These are phyloP conservation scores for Pogonomyrmex californicus DNA, from an alignment of 1,140 invertebrate genomes.

Conservation along the genomic window DNA sequence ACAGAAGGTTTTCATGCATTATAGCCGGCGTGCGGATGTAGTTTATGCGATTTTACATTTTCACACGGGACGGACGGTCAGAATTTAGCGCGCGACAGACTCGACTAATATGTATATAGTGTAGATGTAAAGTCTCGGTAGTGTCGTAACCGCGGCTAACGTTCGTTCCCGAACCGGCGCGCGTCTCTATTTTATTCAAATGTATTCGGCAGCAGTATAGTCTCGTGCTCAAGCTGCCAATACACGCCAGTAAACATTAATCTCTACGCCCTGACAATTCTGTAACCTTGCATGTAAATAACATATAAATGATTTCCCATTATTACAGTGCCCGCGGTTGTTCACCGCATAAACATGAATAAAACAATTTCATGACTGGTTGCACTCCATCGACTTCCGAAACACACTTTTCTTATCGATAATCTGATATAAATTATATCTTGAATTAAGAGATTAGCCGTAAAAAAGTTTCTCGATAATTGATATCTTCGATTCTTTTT, in stretches of 20 bases:
- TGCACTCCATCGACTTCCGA: not conserved
- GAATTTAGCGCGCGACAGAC: constrained; percentile 5
- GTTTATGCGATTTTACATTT: not conserved
- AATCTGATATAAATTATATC: not conserved
- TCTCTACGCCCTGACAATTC: constrained; percentile 44
- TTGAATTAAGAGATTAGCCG: constrained; percentile 8
- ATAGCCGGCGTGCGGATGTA: not conserved
- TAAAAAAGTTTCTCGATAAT: not conserved
- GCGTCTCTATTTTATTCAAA: constrained; percentile 59
- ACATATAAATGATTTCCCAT: constrained; percentile 48
- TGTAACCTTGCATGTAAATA: constrained; percentile 48
- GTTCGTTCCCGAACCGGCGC: constrained; percentile 7
- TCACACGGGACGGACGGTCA: not conserved
- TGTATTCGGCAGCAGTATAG: constrained; percentile 46
- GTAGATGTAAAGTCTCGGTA: constrained; percentile 14
- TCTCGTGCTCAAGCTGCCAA: constrained; percentile 42
- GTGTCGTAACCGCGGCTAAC: constrained; percentile 22
- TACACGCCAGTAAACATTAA: constrained; percentile 47
- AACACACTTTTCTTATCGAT: constrained; percentile 4
- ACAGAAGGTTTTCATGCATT: not conserved
- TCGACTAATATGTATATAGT: constrained; percentile 20
- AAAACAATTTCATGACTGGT: constrained; percentile 32
- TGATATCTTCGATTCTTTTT: too few relatives aligned
- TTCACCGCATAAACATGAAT: constrained; percentile 24
- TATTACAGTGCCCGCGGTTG: constrained; percentile 7